These are phyloP conservation scores for Drosophila bifasciata DNA, from an alignment of 1,140 invertebrate species.

Conservation along the genomic window DNA sequence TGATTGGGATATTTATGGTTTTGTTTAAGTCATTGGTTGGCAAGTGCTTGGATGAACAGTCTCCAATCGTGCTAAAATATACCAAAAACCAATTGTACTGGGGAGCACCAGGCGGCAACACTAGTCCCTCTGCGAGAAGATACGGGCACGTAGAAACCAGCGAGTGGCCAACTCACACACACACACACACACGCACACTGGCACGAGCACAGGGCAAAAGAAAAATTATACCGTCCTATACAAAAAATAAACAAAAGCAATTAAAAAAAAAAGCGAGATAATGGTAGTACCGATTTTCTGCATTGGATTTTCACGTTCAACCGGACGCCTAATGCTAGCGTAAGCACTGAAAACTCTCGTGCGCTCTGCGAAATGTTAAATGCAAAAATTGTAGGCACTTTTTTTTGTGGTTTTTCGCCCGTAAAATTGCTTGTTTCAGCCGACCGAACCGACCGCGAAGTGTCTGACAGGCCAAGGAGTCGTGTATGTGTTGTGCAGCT, in stretches of 20 bases:
- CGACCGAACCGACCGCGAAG: conserved; percentile 69
- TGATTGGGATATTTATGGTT: no score
- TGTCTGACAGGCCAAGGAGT: conserved; percentile 57
- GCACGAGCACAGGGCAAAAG: conserved; percentile 71
- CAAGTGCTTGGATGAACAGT: no score
- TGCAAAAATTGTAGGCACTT: conserved; percentile 57
- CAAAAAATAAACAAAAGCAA: conserved; percentile 83
- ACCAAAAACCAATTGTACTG: no score
- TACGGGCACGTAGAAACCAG: conserved; percentile 65
- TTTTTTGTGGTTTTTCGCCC: conserved; percentile 71
- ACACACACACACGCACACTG: conserved; percentile 41
- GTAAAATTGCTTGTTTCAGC: conserved; percentile 74
- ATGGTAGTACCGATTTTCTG: conserved; percentile 70
- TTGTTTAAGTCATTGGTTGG: no score
- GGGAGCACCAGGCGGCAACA: conserved; percentile 24
- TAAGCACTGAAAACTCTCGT: conserved; percentile 27
- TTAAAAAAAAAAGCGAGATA: conserved; percentile 69
- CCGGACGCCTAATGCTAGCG: conserved; percentile 31
- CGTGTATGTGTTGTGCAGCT: conserved; percentile 78
- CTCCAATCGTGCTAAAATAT: no score
- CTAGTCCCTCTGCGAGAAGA: conserved; percentile 56
- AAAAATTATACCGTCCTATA: conserved; percentile 74
- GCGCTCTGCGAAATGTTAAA: conserved; percentile 21
- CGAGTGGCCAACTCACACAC: conserved; percentile 64
- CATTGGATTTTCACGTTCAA: conserved; percentile 59